phyloP scores from a whole-genome alignment of 2,888 invertebrate species.

The Harmothoe impar region DNA sequence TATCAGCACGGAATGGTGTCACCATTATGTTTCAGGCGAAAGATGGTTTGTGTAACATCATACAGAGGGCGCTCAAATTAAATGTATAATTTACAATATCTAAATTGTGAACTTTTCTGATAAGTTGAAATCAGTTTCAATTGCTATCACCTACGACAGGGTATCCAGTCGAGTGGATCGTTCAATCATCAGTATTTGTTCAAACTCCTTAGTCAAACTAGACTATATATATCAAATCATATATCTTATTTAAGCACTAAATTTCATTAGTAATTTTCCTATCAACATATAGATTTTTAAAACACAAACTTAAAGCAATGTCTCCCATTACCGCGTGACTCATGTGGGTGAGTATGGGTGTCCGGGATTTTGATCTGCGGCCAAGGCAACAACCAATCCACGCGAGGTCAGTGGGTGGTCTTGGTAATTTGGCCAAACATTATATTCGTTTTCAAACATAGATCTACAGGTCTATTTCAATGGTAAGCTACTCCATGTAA shows the following conservation, averaged over 20 bases:
- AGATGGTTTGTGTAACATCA: constrained; percentile 62
- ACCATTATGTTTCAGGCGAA: constrained; percentile 55
- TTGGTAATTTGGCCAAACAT: not conserved
- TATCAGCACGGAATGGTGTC: constrained; percentile 45
- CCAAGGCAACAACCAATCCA: not conserved
- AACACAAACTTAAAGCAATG: no score
- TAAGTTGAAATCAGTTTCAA: no score
- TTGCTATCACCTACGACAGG: not conserved
- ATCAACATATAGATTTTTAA: no score
- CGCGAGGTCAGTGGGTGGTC: not conserved
- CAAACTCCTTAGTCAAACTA: no score
- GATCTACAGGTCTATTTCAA: no score
- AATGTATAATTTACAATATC: not conserved
- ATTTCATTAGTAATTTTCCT: no score
- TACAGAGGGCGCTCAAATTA: not conserved
- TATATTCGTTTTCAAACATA: no score
- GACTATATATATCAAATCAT: no score
- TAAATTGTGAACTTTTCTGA: not conserved
- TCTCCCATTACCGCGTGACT: not conserved
- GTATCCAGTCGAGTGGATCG: no score
- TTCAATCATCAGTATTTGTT: no score
- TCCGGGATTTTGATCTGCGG: not conserved
- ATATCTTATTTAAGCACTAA: no score
- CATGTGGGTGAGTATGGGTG: not conserved
- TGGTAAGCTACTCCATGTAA: no score